phyloP scores from a whole-genome alignment of 2,888 invertebrate genomes.

The Scaptomyza reducta region DNA sequence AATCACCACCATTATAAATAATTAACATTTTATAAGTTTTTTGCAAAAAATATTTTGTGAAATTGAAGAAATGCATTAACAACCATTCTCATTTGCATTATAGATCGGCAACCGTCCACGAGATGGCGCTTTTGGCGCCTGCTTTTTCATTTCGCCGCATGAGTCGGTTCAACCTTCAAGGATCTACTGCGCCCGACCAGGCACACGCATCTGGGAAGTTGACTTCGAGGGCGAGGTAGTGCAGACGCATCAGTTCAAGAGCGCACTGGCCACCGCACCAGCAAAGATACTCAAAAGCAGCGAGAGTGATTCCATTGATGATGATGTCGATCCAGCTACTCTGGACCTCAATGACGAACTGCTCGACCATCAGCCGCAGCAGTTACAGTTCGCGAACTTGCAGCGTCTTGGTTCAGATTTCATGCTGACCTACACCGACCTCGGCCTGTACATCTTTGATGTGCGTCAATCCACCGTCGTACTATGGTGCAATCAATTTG shows the following conservation, averaged over 20 bases:
- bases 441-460: constrained; percentile 90
- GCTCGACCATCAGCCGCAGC: constrained; percentile 85
- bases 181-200: constrained; percentile 86
- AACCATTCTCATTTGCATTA: neutral
- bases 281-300: constrained; percentile 85
- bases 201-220: constrained; percentile 92
- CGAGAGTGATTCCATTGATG: constrained; percentile 46
- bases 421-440: constrained; percentile 88
- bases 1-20: too few species aligned
- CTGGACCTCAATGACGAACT: constrained; percentile 78
- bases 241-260: constrained; percentile 90
- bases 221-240: constrained; percentile 89
- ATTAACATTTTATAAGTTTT: neutral
- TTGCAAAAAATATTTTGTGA: neutral
- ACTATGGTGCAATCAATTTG: constrained; percentile 87
- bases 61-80: neutral
- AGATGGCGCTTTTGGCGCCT: constrained; percentile 92
- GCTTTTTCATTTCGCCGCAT: constrained; percentile 87
- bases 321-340: constrained; percentile 68
- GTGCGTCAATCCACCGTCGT: constrained; percentile 87
- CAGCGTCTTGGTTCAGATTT: constrained; percentile 86
- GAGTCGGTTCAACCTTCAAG: constrained; percentile 81
- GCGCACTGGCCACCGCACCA: constrained; percentile 87
- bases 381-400: constrained; percentile 89
- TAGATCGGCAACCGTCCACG: constrained; percentile 90